These are phyloP conservation scores for Mythimna vitellina DNA, from an alignment of 2,888 invertebrate genomes.

Conservation along the genomic window DNA sequence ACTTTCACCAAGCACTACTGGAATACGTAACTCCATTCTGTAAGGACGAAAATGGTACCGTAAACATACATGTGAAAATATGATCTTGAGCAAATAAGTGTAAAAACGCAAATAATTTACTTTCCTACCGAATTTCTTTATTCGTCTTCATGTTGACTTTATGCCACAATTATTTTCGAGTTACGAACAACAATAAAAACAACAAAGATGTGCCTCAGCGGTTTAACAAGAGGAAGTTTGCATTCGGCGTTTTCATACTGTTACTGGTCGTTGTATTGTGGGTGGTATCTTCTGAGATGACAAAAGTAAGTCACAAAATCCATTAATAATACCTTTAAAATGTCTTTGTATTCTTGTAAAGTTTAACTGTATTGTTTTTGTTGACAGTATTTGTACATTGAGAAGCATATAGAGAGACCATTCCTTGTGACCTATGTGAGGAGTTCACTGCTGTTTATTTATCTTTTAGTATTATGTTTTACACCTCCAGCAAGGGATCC, in stretches of 20 bases:
- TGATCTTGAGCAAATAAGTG: constrained; percentile 59
- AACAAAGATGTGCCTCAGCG: constrained; percentile 82
- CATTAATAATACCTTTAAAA: not conserved
- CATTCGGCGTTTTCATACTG: constrained; percentile 96
- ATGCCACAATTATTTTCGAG: constrained; percentile 88
- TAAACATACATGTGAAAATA: constrained; percentile 56
- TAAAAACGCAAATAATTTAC: constrained; percentile 57
- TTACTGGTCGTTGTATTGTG: constrained; percentile 98
- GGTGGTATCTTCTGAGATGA: constrained; percentile 98
- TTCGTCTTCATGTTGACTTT: constrained; percentile 87
- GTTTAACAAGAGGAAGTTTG: constrained; percentile 89
- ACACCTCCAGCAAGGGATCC: constrained; percentile 97
- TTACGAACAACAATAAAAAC: constrained; percentile 82
- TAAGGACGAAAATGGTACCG: constrained; percentile 38
- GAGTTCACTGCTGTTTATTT: constrained; percentile 98
- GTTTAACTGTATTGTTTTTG: constrained; percentile 59
- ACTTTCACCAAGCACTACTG: constrained; percentile 4
- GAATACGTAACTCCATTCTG: not conserved
- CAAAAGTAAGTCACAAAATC: constrained; percentile 92
- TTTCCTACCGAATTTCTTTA: constrained; percentile 54
- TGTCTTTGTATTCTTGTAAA: not conserved
- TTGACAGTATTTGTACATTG: constrained; percentile 95
- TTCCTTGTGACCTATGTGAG: constrained; percentile 99
- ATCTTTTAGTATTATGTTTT: constrained; percentile 96
- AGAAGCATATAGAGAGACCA: constrained; percentile 97